These are phyloP conservation scores for Lagopus muta DNA, from an alignment of 2,113 vertebrate species.

Conservation along the genomic window DNA sequence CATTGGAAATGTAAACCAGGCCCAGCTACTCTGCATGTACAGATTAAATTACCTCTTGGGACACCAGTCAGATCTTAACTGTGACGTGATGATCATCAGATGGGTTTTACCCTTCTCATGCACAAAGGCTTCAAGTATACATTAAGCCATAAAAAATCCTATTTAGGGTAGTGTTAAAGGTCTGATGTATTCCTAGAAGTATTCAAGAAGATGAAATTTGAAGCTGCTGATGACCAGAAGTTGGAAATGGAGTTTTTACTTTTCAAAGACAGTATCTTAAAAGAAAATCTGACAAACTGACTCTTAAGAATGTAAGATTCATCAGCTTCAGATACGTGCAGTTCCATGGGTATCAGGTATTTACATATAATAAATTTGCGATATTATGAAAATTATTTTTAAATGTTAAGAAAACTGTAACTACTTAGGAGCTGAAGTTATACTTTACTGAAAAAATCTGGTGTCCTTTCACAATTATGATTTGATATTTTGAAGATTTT, in stretches of 20 bases:
- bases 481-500: not conserved
- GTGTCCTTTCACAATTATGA: not conserved
- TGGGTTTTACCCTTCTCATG: not conserved
- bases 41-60: slow-evolving; percentile 24
- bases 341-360: not conserved
- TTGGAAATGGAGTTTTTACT: not conserved
- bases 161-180: not conserved
- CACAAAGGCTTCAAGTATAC: not conserved
- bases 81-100: slow-evolving; percentile 1
- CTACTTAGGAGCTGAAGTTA: not conserved
- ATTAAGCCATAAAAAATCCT: not conserved
- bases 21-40: not conserved
- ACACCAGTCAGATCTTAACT: not conserved
- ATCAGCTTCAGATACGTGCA: not conserved
- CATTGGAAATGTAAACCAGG: not conserved
- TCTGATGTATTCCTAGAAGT: not conserved
- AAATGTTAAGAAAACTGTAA: not conserved
- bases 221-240: not conserved
- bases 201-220: not conserved
- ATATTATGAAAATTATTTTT: not conserved
- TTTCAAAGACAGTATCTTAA: not conserved
- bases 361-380: not conserved
- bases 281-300: not conserved
- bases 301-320: not conserved
- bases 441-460: not conserved